These are phyloP conservation scores for Periophthalmus modestus DNA, from an alignment of 2,113 vertebrate species.

Conservation along the genomic window DNA sequence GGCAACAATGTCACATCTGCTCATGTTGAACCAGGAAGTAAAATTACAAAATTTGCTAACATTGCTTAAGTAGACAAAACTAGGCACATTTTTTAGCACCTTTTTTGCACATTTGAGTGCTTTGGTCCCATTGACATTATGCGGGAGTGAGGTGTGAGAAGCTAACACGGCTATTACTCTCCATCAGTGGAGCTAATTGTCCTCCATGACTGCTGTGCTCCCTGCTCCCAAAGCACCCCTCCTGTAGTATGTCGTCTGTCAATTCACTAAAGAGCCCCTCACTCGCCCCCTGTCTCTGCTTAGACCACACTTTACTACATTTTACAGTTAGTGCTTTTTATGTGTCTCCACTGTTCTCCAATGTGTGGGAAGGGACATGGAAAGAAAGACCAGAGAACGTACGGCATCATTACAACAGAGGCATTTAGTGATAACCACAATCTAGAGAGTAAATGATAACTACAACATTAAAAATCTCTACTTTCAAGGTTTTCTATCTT, in stretches of 20 bases:
- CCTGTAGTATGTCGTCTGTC: conserved; percentile 19
- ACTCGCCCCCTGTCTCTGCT: conserved; percentile 21
- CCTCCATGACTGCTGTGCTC: conserved; percentile 20
- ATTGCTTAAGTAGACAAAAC: no score
- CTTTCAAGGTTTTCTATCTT: no score
- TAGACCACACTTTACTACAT: conserved; percentile 16
- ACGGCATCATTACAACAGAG: no score
- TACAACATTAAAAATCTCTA: no score
- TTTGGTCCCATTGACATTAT: conserved; percentile 4
- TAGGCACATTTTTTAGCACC: not conserved
- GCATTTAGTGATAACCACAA: no score
- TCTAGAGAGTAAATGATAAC: no score
- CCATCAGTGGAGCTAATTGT: conserved; percentile 37
- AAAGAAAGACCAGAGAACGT: no score
- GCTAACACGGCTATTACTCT: conserved; percentile 13
- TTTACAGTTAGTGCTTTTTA: conserved; percentile 16
- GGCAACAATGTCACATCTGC: no score
- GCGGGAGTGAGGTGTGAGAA: not conserved
- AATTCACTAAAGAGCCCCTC: conserved; percentile 22
- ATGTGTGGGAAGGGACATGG: not conserved
- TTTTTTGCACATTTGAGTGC: conserved; percentile 12
- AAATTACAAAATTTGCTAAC: no score
- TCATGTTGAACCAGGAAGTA: no score
- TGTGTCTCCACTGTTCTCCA: conserved; percentile 7
- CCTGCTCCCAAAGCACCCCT: conserved; percentile 16